These are phyloP conservation scores for Lytechinus pictus DNA, from an alignment of 35 echinoderm and acorn worm genomes.

Conservation along the genomic window DNA sequence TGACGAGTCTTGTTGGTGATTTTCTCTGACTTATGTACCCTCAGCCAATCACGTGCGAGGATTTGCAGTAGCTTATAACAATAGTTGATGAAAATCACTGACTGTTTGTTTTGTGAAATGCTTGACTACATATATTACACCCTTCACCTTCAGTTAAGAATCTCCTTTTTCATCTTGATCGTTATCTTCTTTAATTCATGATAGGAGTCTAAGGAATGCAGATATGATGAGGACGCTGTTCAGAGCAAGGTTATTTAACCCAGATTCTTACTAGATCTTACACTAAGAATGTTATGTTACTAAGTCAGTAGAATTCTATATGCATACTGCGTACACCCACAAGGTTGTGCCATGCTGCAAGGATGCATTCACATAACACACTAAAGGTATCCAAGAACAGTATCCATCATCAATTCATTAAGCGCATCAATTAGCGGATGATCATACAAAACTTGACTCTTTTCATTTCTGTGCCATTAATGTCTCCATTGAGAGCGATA, in stretches of 20 bases:
- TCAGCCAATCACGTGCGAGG: too few species aligned
- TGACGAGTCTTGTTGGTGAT: too few species aligned
- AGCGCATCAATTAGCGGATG: conserved; percentile 5
- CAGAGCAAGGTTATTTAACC: too few species aligned
- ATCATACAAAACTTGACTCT: neutral
- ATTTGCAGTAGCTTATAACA: too few species aligned
- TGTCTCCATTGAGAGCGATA: neutral
- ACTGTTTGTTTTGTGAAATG: too few species aligned
- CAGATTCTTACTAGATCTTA: too few species aligned
- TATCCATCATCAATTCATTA: neutral
- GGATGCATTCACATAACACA: neutral
- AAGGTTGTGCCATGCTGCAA: neutral
- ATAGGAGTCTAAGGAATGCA: neutral
- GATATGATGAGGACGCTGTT: too few species aligned
- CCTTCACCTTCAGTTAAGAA: neutral
- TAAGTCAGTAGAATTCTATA: too few species aligned
- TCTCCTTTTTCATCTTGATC: neutral
- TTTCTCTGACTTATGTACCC: too few species aligned
- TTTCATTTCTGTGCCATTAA: neutral
- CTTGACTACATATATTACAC: neutral
- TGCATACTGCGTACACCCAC: too few species aligned
- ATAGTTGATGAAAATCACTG: too few species aligned
- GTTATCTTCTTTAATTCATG: neutral
- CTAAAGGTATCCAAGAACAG: neutral
- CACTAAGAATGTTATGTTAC: too few species aligned